A percentile compares a stretch with the other conserved stretches of the same genome.
These are phyloP conservation scores for Mycalesis mineus DNA, from an alignment of 2,888 invertebrate species.

Conservation along the genomic window DNA sequence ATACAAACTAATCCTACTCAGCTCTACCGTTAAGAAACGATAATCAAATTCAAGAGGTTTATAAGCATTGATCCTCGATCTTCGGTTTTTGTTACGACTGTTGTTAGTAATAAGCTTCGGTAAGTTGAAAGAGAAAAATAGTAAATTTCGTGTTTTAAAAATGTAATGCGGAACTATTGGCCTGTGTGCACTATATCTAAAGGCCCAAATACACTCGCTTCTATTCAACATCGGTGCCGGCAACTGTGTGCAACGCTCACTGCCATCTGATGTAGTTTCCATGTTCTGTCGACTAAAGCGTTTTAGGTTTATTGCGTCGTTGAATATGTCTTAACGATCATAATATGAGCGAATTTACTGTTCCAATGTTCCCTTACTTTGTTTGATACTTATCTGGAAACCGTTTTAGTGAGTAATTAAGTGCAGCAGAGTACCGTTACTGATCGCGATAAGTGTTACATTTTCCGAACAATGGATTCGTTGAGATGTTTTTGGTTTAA, in stretches of 20 bases:
- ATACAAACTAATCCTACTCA: no score
- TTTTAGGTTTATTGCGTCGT: neutral
- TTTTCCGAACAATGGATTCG: neutral
- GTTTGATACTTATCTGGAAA: neutral
- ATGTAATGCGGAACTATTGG: neutral
- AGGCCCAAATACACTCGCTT: constrained; percentile 26
- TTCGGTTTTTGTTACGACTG: no score
- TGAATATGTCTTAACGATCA: constrained; percentile 1
- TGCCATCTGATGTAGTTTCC: constrained; percentile 19
- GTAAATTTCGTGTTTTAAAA: neutral
- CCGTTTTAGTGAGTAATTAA: neutral
- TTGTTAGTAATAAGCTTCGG: no score
- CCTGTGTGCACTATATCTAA: no score
- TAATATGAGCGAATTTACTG: neutral
- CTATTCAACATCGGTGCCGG: constrained; percentile 18
- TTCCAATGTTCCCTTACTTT: neutral
- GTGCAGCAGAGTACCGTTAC: neutral
- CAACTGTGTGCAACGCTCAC: constrained; percentile 4
- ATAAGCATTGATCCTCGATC: no score
- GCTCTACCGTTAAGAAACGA: no score
- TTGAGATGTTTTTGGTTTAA: neutral
- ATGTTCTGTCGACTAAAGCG: constrained; percentile 6
- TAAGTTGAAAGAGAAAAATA: neutral
- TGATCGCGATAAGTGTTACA: neutral
- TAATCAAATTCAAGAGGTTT: no score